These are phyloP conservation scores for Hybognathus amarus DNA, from an alignment of 2,797 vertebrate species.

Conservation along the genomic window DNA sequence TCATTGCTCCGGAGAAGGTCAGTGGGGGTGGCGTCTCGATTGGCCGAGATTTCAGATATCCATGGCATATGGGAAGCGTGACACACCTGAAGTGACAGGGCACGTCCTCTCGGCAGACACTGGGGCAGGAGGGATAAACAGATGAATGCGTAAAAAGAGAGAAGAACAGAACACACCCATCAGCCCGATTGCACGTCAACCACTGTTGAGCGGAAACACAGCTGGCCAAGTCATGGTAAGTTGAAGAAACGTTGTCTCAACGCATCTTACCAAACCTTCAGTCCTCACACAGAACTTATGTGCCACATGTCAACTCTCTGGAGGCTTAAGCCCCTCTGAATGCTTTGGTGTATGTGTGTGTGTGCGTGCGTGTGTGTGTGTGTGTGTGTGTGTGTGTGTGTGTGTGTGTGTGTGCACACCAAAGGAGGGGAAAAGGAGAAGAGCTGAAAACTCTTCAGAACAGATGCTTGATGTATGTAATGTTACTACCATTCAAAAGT, in stretches of 20 bases:
- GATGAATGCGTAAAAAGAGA: constrained; percentile 82
- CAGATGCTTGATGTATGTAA: constrained; percentile 46
- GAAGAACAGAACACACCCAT: constrained; percentile 79
- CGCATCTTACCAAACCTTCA: constrained; percentile 71
- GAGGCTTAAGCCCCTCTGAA: constrained; percentile 47
- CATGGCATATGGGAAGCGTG: constrained; percentile 61
- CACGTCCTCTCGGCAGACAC: constrained; percentile 60
- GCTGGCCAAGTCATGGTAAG: constrained; percentile 75
- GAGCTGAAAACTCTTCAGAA: constrained; percentile 40
- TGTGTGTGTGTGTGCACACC: background rate
- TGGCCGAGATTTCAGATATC: constrained; percentile 66
- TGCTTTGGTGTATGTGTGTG: constrained; percentile 66
- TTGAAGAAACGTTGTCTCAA: constrained; percentile 74
- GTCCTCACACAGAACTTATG: constrained; percentile 75
- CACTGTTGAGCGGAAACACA: constrained; percentile 71
- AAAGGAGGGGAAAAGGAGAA: constrained; percentile 4
- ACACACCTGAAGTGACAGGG: constrained; percentile 78
- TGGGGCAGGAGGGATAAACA: constrained; percentile 73
- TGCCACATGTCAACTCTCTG: constrained; percentile 79
- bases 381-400: too few species aligned
- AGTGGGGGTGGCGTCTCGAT: constrained; percentile 74
- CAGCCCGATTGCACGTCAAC: constrained; percentile 73
- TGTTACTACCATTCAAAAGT: background rate
- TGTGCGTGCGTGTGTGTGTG: constrained; percentile 70
- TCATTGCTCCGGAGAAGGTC: constrained; percentile 77